Percentiles rank a stretch among this genome's conserved stretches.
Evolutionary conservation across 2,888 invertebrate species (phyloP).

Genomic region (Mycogona germanica): DNA sequence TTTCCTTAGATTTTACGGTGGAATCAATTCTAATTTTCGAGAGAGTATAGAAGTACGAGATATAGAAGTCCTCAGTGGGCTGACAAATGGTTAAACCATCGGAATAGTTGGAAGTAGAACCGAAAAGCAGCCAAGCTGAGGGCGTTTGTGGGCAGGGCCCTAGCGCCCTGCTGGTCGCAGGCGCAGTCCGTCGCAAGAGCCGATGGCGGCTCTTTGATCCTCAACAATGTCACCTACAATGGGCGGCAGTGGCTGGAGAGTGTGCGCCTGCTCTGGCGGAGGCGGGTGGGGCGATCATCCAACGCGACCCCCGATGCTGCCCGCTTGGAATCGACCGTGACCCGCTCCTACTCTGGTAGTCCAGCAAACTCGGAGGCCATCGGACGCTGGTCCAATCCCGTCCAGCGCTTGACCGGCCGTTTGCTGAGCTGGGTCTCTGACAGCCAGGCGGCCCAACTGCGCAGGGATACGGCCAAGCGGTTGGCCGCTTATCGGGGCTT

Average conservation of each 20-base stretch:
- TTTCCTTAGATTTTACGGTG: too few species aligned
- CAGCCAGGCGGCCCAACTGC: slow-evolving; percentile 45
- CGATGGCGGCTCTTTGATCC: not conserved
- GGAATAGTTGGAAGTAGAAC: not conserved
- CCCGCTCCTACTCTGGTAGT: too few species aligned
- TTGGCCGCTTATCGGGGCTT: slow-evolving; percentile 55
- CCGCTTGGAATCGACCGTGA: too few species aligned
- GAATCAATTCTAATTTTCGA: too few species aligned
- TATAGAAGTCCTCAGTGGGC: too few species aligned
- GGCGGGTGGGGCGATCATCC: not conserved
- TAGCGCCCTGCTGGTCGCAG: slow-evolving; percentile 18
- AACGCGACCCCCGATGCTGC: too few species aligned
- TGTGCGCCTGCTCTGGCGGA: slow-evolving; percentile 1
- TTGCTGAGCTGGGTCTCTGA: slow-evolving; percentile 6
- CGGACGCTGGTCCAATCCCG: not conserved
- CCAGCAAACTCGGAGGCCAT: too few species aligned
- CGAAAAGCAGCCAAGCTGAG: slow-evolving; percentile 6
- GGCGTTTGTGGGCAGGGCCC: slow-evolving; percentile 3
- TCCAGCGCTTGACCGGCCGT: slow-evolving; percentile 1
- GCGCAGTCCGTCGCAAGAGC: slow-evolving; percentile 3
- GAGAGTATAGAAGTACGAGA: too few species aligned
- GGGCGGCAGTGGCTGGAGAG: slow-evolving; percentile 13
- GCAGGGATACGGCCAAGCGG: slow-evolving; percentile 48
- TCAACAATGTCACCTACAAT: slow-evolving; percentile 4
- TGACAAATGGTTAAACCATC: not conserved